Base-by-base conservation (phyloP, 2,888 invertebrate species). In the Phytoseiulus persimilis region DNA sequence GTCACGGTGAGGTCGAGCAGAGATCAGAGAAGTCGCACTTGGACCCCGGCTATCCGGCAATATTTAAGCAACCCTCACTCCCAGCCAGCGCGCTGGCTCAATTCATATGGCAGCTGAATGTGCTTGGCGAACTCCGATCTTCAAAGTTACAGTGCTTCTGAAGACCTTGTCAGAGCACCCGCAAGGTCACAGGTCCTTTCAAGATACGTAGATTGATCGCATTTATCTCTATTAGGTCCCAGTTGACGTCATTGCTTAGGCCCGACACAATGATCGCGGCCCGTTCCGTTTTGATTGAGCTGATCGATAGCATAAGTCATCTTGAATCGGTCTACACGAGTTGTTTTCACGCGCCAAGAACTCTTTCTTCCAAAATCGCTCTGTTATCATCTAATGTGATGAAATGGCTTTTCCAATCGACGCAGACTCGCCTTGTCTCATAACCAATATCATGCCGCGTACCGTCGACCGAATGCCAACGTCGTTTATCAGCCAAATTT, bases 101-200 rank as follows among this genome's bases (percentile, higher is more conserved):
- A 65, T 65, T 65, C 65, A 65, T 65, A 65, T 65, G 65, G 65
- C 65, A 65, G 65, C 65, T 65, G 65, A 65, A 65, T 65, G 65
- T 65, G 65, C 65, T 65, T 65, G 65, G 65, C 65, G 28, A 65
- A 23, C 65, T 65, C 65, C 65, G 65, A 65, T 65, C 65, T 65
- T 65, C 65, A 65, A 65, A 65, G 65, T 65, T 65, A 28, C 14
- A 14, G 18, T 23, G 65, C 65, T 65, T 65, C 65, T 65, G 9
- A 65, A 23, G 14, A 65, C 65, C 65, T 65, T 28, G 23, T 65
- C 65, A 28, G 18, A 65, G 65, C 28, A 65, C 14, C 18, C 65
- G 14, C 65, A 65, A 65, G 65, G 65, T 65, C 65, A 39, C 39
- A 39, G 39, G 23, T 65, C 65, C 65, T 65, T 2, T 2, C 23